Base-by-base conservation (phyloP, 1,140 invertebrate genomes). In the Apolygus lucorum region DNA sequence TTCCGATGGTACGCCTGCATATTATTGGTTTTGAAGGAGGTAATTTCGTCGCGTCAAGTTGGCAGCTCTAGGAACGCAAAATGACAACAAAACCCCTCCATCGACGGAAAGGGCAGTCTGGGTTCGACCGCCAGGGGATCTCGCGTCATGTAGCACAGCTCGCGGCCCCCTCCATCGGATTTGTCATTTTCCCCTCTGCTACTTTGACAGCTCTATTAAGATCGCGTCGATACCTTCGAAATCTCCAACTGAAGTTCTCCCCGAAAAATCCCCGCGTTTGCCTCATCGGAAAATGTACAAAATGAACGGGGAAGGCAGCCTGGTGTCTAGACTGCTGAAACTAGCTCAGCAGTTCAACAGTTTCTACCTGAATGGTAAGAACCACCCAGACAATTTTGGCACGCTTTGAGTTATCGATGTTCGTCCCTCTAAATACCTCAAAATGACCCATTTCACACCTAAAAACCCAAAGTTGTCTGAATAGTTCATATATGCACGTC, bases 281-380 rank as follows among this genome's bases (percentile, higher is more conserved):
- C 22, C 4, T n/a, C 54, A n/a, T 24, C 2, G 21, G 27, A 66
- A 42, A 42, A 66, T 69, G 68, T 63, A 59, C 49, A 59, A 63
- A 14, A 69, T 69, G 63, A 63, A 63, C 25, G 71, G 59, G 24
- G 64, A 72, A 52, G 52, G 63, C 21, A 65, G 64, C n/a, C 59
- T 71, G 21, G 70, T 74, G 4, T 59, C 69, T 42, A 52, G 73
- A n/a, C 67, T 74, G 24, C 80, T 90, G 74, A 87, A 87, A 81
- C 82, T 91, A 76, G 89, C 90, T 59, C 85, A 88, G 78, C 90
- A 89, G 81, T 91, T 91, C 78, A 92, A 92, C 80, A 89, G 88
- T 83, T 92, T 92, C 80, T 91, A 91, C 80, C 79, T 91, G 80
- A 85, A 86, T 83, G 90, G 90, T 90, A 81, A 83, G 81, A 78